Percentiles rank a stretch among this genome's conserved stretches.
These are phyloP conservation scores for Tiliqua scincoides DNA, from an alignment of 2,113 vertebrate genomes.

Conservation along the genomic window DNA sequence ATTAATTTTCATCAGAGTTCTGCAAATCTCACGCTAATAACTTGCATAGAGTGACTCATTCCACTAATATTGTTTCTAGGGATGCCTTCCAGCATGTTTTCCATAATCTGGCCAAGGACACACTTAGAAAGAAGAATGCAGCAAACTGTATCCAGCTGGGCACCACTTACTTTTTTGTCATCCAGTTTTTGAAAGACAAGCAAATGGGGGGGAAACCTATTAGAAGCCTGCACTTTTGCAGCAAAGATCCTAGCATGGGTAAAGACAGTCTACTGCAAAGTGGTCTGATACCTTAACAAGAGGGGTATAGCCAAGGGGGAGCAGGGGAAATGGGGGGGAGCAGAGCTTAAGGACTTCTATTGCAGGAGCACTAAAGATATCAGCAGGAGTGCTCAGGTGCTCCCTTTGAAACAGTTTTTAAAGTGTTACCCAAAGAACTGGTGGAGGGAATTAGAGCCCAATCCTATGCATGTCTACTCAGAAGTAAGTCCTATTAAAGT, in stretches of 20 bases:
- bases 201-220: neutral
- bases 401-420: too few species aligned
- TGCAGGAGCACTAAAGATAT: too few species aligned
- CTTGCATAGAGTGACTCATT: neutral
- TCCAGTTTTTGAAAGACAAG: neutral
- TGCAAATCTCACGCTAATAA: neutral
- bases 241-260: neutral
- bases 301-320: too few species aligned
- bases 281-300: too few species aligned
- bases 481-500: too few species aligned
- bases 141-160: neutral
- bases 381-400: too few species aligned
- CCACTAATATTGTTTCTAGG: neutral
- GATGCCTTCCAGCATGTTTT: neutral
- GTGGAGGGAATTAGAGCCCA: too few species aligned
- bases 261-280: neutral
- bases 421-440: too few species aligned
- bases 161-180: neutral
- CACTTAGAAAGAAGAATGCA: slow-evolving; percentile 8
- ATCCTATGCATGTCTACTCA: too few species aligned
- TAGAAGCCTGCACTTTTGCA: neutral
- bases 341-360: too few species aligned
- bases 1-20: neutral
- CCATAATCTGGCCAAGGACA: neutral
- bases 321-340: too few species aligned